phyloP scores from a whole-genome alignment of 2,888 invertebrate genomes.

The Cyaniris semiargus region DNA sequence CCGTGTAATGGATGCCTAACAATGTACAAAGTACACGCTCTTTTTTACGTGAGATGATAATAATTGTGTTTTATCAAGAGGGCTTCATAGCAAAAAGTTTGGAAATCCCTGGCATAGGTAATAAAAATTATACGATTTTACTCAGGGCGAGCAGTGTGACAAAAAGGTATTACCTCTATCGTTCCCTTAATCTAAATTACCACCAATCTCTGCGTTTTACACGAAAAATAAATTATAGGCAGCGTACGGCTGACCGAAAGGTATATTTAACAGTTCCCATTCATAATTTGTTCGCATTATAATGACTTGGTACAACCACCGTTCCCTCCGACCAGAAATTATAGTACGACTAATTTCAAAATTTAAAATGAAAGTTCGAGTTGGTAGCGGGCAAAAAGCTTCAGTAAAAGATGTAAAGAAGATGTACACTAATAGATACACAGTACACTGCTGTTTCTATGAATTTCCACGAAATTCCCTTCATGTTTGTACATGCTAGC shows the following conservation, averaged over 20 bases:
- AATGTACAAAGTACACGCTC: too few species aligned
- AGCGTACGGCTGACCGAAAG: background rate
- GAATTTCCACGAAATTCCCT: too few species aligned
- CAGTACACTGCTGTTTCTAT: too few species aligned
- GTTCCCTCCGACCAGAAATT: background rate
- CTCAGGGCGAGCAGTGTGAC: background rate
- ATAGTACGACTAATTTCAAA: background rate
- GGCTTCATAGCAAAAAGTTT: too few species aligned
- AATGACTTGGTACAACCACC: background rate
- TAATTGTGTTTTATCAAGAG: too few species aligned
- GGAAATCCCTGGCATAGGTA: background rate
- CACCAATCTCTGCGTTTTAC: background rate
- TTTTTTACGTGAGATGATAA: too few species aligned
- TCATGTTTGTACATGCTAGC: too few species aligned
- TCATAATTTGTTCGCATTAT: background rate
- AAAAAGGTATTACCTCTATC: background rate
- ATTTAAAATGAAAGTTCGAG: too few species aligned
- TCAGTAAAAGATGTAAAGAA: too few species aligned
- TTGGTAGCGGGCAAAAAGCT: too few species aligned
- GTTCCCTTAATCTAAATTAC: background rate
- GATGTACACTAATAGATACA: too few species aligned
- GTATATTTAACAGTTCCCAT: background rate
- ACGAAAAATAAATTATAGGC: background rate
- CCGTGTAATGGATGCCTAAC: too few species aligned
- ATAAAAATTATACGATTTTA: background rate